A percentile compares a stretch with the other conserved stretches of the same genome.
Conservation (phyloP, 2,113 vertebrate genomes). For the Strigops habroptila region DNA sequence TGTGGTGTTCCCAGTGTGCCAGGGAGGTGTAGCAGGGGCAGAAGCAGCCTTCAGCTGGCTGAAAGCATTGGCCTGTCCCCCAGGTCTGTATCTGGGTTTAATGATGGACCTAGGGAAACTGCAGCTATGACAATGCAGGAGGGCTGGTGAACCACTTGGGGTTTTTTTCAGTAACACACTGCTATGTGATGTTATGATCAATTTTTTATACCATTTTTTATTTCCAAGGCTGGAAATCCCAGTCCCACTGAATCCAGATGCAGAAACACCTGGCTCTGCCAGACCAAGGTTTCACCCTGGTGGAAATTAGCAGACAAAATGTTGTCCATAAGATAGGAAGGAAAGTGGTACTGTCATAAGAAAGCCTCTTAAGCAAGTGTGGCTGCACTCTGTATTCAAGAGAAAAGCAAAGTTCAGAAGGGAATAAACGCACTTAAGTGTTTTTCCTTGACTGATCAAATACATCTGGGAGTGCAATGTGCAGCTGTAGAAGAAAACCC, state of each 20-base stretch:
- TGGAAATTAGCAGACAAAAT: background rate
- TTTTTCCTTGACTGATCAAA: background rate
- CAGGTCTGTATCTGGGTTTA: background rate
- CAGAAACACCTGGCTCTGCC: background rate
- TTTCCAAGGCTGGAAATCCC: background rate
- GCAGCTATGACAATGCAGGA: background rate
- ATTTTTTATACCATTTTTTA: background rate
- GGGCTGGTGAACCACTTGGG: background rate
- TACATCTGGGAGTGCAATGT: background rate
- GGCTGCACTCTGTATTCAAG: background rate
- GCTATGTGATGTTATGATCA: background rate
- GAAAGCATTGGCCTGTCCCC: background rate
- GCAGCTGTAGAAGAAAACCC: background rate
- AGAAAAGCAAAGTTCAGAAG: conserved; percentile 2
- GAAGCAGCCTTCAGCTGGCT: background rate
- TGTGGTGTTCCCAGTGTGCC: background rate
- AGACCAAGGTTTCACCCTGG: background rate
- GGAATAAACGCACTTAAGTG: background rate
- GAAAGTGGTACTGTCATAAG: background rate
- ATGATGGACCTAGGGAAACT: background rate
- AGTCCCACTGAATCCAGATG: background rate
- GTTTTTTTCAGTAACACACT: background rate
- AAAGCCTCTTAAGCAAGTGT: background rate
- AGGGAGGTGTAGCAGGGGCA: background rate
- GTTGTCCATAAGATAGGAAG: background rate